Conservation (phyloP, 2,113 vertebrate genomes). For the Anguilla rostrata region DNA sequence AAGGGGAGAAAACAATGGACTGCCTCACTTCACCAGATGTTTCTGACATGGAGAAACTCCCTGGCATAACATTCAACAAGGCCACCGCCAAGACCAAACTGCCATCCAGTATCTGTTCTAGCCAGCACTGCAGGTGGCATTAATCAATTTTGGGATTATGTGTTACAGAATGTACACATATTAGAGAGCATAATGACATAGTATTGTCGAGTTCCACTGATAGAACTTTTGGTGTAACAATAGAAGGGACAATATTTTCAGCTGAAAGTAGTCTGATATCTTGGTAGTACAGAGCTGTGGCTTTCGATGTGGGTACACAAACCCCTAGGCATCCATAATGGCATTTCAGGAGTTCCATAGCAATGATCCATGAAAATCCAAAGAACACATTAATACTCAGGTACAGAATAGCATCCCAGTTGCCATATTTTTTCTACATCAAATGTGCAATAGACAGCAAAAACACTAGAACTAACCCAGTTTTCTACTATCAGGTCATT, state of each 20-base stretch:
- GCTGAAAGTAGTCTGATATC: background rate
- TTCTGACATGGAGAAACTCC: background rate
- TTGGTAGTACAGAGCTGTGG: background rate
- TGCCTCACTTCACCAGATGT: constrained; percentile 7
- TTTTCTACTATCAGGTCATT: background rate
- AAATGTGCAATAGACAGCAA: constrained; percentile 4
- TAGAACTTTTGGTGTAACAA: background rate
- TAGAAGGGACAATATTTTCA: background rate
- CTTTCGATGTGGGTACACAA: background rate
- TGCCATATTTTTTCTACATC: background rate
- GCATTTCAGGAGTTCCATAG: background rate
- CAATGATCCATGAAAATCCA: background rate
- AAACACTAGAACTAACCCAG: background rate
- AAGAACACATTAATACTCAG: background rate
- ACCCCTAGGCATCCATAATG: constrained; percentile 2
- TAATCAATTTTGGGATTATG: background rate
- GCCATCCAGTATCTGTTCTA: background rate
- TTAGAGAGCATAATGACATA: background rate
- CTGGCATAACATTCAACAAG: background rate
- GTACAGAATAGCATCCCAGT: background rate
- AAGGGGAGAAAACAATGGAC: background rate
- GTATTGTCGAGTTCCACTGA: background rate
- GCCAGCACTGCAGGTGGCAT: background rate
- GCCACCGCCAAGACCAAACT: background rate
- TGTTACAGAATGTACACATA: background rate